A percentile compares a stretch with the other conserved stretches of the same genome.
Evolutionary conservation across 2,797 vertebrate species (phyloP).

Genomic region (Urophycis tenuis): DNA sequence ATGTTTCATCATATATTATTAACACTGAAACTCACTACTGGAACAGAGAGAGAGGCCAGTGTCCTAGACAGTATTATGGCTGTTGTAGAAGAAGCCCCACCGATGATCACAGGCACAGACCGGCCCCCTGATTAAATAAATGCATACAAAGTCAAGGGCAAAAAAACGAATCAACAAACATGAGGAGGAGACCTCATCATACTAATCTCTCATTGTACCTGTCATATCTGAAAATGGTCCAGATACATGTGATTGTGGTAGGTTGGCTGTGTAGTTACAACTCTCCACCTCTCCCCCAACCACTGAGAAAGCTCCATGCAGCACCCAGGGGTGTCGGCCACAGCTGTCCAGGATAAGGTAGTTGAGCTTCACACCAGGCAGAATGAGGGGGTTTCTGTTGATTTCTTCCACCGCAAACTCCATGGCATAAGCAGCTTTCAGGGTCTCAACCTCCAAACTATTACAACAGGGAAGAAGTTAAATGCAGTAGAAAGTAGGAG

Average conservation of each 20-base stretch:
- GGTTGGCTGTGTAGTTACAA: slow-evolving; percentile 26
- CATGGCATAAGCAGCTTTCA: slow-evolving; percentile 57
- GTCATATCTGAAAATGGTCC: not conserved
- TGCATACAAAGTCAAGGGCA: not conserved
- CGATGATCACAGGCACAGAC: not conserved
- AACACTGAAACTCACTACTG: not conserved
- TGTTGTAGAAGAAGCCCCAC: not conserved
- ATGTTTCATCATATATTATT: not conserved
- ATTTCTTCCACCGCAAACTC: slow-evolving; percentile 65
- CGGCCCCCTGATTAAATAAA: not conserved
- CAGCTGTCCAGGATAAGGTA: slow-evolving; percentile 52
- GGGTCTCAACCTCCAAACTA: slow-evolving; percentile 62
- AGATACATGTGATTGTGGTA: not conserved
- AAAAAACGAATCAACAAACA: not conserved
- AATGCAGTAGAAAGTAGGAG: not conserved
- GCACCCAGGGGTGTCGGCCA: slow-evolving; percentile 42
- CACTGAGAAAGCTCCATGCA: slow-evolving; percentile 42
- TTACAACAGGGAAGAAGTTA: not conserved
- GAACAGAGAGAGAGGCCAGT: not conserved
- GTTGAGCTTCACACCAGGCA: slow-evolving; percentile 53
- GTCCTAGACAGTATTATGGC: not conserved
- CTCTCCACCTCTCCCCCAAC: slow-evolving; percentile 35
- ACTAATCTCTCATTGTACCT: not conserved
- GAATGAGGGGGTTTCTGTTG: slow-evolving; percentile 43
- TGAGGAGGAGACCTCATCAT: not conserved